Conservation (phyloP, 2,113 vertebrate genomes). For the Alethe castanea region DNA sequence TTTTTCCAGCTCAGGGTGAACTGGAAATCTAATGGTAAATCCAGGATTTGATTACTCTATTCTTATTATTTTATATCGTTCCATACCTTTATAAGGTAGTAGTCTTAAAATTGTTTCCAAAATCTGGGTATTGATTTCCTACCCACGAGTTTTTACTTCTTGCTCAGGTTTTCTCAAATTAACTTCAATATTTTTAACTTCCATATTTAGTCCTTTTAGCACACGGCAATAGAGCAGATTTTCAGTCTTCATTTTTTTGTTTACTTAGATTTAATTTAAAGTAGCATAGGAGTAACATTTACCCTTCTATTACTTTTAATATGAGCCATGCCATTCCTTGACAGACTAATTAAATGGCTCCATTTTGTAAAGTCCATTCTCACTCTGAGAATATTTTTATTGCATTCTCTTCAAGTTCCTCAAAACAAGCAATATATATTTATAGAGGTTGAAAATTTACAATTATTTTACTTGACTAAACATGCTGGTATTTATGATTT, state of each 20-base stretch:
- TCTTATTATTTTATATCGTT: rapidly evolving
- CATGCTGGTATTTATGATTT: neutral
- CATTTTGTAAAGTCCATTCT: neutral
- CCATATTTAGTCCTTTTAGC: neutral
- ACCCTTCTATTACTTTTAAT: neutral
- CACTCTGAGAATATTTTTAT: neutral
- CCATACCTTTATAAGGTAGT: neutral
- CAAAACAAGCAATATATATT: neutral
- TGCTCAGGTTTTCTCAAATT: neutral
- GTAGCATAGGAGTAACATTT: neutral
- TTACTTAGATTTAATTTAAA: neutral
- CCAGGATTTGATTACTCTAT: neutral
- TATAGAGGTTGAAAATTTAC: neutral
- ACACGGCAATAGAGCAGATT: neutral
- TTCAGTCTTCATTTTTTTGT: neutral
- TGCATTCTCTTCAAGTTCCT: neutral
- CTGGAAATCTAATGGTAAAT: neutral
- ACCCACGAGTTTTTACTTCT: neutral
- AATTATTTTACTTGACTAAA: neutral
- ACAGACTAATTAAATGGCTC: neutral
- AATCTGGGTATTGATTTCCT: neutral
- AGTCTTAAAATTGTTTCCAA: neutral
- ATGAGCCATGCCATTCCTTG: neutral
- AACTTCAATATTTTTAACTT: neutral
- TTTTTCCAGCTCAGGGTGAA: neutral